Evolutionary conservation across 2,113 vertebrate species (phyloP).

Genomic region (Echinops telfairi): DNA sequence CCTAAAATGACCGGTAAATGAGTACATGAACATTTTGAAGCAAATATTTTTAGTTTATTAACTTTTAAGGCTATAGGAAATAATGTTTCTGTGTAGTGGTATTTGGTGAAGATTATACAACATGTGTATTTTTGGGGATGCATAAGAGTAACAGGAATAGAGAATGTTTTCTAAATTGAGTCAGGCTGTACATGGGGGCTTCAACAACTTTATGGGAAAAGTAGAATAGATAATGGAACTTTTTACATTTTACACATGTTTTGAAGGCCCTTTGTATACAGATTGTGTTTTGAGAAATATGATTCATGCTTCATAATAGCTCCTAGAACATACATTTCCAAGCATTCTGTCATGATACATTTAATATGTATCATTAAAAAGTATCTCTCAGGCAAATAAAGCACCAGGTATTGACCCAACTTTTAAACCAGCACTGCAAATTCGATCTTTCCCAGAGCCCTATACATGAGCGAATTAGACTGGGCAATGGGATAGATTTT

Average conservation of each 20-base stretch:
- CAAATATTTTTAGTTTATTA: too few species aligned
- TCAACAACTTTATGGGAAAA: too few species aligned
- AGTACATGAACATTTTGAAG: too few species aligned
- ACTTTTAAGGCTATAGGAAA: too few species aligned
- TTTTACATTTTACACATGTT: too few species aligned
- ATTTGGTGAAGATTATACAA: conserved; percentile 33
- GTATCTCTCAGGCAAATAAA: neutral
- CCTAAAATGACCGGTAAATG: too few species aligned
- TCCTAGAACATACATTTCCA: neutral
- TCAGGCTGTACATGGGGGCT: too few species aligned
- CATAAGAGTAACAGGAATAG: conserved; percentile 40
- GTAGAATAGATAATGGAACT: too few species aligned
- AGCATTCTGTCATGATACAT: conserved; percentile 30
- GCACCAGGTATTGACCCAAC: neutral
- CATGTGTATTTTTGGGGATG: conserved; percentile 7
- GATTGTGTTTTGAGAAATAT: conserved; percentile 32
- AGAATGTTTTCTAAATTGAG: conserved; percentile 14
- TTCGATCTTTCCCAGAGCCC: neutral
- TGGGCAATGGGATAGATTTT: neutral
- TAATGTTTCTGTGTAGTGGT: neutral
- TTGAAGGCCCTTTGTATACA: neutral
- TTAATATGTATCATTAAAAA: conserved; percentile 25
- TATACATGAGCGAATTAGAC: conserved; percentile 17
- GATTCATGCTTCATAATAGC: conserved; percentile 19
- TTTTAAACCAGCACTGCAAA: conserved; percentile 17